phyloP scores from a whole-genome alignment of 2,888 invertebrate genomes.

The Myopa testacea region DNA sequence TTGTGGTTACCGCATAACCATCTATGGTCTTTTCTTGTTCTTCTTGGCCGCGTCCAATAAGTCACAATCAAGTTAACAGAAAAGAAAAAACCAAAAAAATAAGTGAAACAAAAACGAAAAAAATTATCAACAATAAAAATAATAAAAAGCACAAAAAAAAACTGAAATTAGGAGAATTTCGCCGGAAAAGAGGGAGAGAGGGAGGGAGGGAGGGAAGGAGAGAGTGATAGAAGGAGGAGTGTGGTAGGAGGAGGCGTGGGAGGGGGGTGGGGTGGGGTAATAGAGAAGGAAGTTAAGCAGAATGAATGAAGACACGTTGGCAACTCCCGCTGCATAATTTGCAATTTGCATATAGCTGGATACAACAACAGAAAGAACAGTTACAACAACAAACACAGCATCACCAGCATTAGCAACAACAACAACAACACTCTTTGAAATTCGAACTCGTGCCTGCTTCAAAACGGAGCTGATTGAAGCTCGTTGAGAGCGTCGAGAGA shows the following conservation, averaged over 20 bases:
- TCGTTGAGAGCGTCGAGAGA: neutral
- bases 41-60: slow-evolving; percentile 2
- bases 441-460: neutral
- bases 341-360: slow-evolving; percentile 23
- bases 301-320: neutral
- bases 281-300: neutral
- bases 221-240: neutral
- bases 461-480: neutral
- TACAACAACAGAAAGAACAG: slow-evolving; percentile 35
- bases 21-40: neutral
- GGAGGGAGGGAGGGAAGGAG: neutral
- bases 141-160: neutral
- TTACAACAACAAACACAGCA: slow-evolving; percentile 46
- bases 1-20: neutral
- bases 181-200: neutral
- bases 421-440: neutral
- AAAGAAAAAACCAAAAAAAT: neutral
- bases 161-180: neutral
- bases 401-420: slow-evolving; percentile 10
- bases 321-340: slow-evolving; percentile 32
- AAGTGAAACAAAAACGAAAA: neutral
- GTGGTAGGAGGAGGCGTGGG: neutral
- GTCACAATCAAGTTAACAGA: neutral
- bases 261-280: neutral
- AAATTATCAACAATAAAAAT: neutral